Percentiles rank a stretch among this genome's conserved stretches.
These are phyloP conservation scores for Megathymus violae DNA, from an alignment of 1,140 invertebrate genomes.

Conservation along the genomic window DNA sequence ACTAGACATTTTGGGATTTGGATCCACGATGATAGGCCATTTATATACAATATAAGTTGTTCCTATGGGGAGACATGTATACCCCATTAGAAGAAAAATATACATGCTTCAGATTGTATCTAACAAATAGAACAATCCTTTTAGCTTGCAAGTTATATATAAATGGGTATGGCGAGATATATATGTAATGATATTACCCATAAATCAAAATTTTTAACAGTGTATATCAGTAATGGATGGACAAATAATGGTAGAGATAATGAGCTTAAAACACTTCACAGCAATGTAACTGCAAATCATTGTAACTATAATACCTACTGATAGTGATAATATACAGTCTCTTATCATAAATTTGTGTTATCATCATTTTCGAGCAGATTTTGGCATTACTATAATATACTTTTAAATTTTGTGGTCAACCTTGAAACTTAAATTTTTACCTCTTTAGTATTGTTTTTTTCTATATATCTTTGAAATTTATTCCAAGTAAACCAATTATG, in stretches of 20 bases:
- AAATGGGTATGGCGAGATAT: too few species aligned
- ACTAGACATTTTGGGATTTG: too few species aligned
- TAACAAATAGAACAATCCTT: too few species aligned
- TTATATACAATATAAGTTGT: too few species aligned
- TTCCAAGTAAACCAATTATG: too few species aligned
- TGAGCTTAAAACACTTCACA: neutral
- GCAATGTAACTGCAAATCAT: neutral
- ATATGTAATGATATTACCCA: neutral
- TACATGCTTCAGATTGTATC: too few species aligned
- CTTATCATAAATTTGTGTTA: conserved; percentile 3
- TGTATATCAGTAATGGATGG: neutral
- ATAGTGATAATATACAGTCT: neutral
- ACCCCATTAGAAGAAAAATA: too few species aligned
- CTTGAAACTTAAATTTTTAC: neutral
- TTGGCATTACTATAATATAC: neutral
- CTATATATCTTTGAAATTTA: too few species aligned
- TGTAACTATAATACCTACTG: neutral
- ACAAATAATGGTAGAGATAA: neutral
- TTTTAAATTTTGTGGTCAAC: neutral
- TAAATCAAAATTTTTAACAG: neutral
- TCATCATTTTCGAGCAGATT: neutral
- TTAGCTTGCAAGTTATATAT: too few species aligned
- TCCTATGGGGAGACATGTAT: too few species aligned
- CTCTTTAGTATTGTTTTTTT: too few species aligned
- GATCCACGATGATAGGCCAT: too few species aligned